Percentiles rank a stretch among this genome's conserved stretches.
phyloP scores from a whole-genome alignment of 2,113 vertebrate species.

The Emydura subglobosa region DNA sequence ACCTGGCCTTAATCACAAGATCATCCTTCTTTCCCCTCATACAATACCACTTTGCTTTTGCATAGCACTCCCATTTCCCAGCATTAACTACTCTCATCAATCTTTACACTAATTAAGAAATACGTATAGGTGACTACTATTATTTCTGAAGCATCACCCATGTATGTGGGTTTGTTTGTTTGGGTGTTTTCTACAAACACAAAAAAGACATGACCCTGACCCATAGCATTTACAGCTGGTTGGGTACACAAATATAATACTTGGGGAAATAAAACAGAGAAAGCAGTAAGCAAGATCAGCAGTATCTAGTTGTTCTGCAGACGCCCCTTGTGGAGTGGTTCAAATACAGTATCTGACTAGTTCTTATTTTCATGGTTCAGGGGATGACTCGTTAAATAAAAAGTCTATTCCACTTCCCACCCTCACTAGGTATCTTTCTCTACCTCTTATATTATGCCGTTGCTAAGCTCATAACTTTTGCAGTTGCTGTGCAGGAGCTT shows the following conservation, averaged over 20 bases:
- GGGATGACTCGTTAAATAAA: neutral
- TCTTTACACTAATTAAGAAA: neutral
- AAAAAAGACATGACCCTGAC: neutral
- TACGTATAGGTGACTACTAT: neutral
- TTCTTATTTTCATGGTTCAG: neutral
- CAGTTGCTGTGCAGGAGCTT: neutral
- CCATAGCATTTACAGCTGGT: neutral
- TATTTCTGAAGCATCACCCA: neutral
- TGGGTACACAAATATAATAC: neutral
- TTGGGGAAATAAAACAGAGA: neutral
- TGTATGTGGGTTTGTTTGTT: neutral
- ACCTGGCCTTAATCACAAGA: neutral
- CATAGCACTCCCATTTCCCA: neutral
- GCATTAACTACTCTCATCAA: neutral
- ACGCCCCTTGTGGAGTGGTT: neutral
- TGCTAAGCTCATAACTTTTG: neutral
- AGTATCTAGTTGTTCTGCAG: neutral
- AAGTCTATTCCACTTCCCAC: neutral
- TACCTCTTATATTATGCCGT: neutral
- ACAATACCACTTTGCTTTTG: neutral
- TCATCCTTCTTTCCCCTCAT: neutral
- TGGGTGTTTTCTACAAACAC: neutral
- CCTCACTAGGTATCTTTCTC: neutral
- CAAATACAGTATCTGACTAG: neutral
- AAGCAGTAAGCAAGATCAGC: neutral